Base-by-base conservation (phyloP, 2,113 vertebrate species). In the Salvelinus sp. region DNA sequence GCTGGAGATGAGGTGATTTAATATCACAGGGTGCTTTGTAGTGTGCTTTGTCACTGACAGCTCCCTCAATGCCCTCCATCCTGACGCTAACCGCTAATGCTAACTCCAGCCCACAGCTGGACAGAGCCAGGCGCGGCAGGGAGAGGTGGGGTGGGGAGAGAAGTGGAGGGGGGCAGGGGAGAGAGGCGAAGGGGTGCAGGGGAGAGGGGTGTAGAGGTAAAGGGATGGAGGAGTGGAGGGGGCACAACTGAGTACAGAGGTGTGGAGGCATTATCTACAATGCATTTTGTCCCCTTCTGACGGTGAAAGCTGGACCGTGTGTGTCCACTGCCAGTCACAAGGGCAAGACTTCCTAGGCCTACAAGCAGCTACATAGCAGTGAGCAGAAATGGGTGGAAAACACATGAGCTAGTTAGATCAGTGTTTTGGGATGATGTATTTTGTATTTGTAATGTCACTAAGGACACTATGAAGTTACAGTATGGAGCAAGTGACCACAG, bases 1-100 rank as follows among this genome's bases (percentile, higher is more conserved):
- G 76, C 77, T 73, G 67, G 69, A 85, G 75, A 85, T 76, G 83
- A 84, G 81, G 77, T 76, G 77, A 81, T 82, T 82, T 81, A 70
- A 84, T 80, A 83, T 82, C 77, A 79, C 66, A 75, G 72, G 50
- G 57, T 30, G 67, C 78, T 88, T 83, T 79, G 85, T 85, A 44
- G 44, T 66, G 62, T n/a, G 64, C 76, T 69, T 70, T 71, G 81
- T 74, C 72, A 73, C 69, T 47, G 74, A 70, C 75, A 28, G 74
- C 75, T 75, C 78, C 54, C 62, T 18, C 30, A 47, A 44, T 57
- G 9, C 38, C 38, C 38, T 44, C 38, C 38, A 44, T 2, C 10
- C 38, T 44, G 38, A 44, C 67, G 65, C 74, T 70, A 47, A 83
- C 71, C 70, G 44, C 69, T 65, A 23, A 75, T 6, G 47, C 50